Conservation (phyloP, 2,113 vertebrate species). For the Promerops cafer region DNA sequence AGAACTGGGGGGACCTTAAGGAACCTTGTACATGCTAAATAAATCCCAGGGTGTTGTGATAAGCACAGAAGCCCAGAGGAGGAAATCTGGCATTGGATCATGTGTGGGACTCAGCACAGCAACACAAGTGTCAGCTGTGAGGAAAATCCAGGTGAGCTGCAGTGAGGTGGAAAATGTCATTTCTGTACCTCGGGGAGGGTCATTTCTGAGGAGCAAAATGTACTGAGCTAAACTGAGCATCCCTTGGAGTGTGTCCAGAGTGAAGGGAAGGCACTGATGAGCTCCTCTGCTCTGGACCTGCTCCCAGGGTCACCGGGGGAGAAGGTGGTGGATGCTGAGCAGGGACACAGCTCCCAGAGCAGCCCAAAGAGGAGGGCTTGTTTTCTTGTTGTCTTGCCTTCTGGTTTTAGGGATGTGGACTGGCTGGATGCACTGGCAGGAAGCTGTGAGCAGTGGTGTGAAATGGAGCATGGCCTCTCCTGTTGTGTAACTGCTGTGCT, state of each 20-base stretch:
- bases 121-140: not conserved
- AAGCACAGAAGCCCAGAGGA: not conserved
- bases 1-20: not conserved
- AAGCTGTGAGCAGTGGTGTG: not conserved
- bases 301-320: fast-evolving
- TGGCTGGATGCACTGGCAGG: not conserved
- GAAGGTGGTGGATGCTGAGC: not conserved
- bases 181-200: not conserved
- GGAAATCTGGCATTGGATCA: not conserved
- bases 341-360: not conserved
- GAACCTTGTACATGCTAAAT: fast-evolving
- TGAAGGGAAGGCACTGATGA: fast-evolving
- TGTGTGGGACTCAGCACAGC: not conserved
- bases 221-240: not conserved
- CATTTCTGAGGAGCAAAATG: not conserved
- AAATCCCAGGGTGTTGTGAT: not conserved
- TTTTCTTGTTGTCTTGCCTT: not conserved
- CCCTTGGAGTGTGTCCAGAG: not conserved
- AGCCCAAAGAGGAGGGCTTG: not conserved
- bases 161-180: not conserved
- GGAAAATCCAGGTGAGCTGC: not conserved
- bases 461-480: not conserved
- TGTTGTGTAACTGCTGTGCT: fast-evolving
- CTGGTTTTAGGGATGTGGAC: not conserved
- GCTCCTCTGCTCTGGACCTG: not conserved